Conservation (phyloP, 2,113 vertebrate species). For the Nibea coibor region DNA sequence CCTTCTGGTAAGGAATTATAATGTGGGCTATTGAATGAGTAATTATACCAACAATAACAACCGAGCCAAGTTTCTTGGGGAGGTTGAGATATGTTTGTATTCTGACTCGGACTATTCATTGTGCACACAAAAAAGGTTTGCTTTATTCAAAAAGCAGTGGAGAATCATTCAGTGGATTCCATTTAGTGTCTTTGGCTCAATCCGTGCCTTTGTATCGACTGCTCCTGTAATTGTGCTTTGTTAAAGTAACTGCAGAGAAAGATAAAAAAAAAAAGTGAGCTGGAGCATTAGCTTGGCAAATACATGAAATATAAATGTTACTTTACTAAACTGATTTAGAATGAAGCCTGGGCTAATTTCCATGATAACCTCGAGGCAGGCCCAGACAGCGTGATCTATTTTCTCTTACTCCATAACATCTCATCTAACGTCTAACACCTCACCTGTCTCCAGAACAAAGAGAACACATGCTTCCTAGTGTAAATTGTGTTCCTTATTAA, state of each 20-base stretch:
- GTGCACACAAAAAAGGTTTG: not conserved
- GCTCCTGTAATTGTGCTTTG: not conserved
- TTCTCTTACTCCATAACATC: not conserved
- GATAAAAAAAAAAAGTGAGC: not conserved
- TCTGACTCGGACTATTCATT: not conserved
- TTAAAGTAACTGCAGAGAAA: not conserved
- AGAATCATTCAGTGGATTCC: not conserved
- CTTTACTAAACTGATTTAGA: not conserved
- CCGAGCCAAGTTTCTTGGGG: not conserved
- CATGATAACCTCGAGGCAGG: not conserved
- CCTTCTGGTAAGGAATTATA: constrained; percentile 88
- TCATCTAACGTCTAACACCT: not conserved
- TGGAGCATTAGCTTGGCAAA: constrained; percentile 3
- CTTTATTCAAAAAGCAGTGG: not conserved
- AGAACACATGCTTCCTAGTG: not conserved
- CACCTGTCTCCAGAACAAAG: not conserved
- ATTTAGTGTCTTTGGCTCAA: not conserved
- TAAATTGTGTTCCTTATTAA: not conserved
- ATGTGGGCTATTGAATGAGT: not conserved
- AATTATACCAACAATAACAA: not conserved
- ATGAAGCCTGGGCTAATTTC: not conserved
- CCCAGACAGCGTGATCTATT: not conserved
- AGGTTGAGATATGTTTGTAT: constrained; percentile 7
- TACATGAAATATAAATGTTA: not conserved
- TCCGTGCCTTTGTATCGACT: not conserved